phyloP scores from a whole-genome alignment of 2,888 invertebrate species.

The Nudaria mundana region DNA sequence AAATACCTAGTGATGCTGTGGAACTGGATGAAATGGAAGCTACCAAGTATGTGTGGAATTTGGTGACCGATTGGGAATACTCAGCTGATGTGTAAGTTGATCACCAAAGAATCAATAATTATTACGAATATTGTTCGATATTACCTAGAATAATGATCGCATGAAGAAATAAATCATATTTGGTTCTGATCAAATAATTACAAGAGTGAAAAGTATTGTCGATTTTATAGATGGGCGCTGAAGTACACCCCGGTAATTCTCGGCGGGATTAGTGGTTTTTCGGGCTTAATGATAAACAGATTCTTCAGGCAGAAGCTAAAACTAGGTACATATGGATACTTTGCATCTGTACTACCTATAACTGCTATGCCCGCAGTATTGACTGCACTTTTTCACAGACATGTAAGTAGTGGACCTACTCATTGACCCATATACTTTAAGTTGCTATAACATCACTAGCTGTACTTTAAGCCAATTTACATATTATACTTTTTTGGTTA shows the following conservation, averaged over 20 bases:
- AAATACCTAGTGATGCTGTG: constrained; percentile 83
- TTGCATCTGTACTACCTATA: constrained; percentile 83
- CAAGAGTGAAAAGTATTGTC: too few species aligned
- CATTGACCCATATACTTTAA: too few species aligned
- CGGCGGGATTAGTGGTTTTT: constrained; percentile 70
- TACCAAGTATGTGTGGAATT: constrained; percentile 78
- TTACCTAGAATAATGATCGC: too few species aligned
- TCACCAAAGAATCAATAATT: constrained; percentile 8
- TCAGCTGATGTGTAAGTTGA: constrained; percentile 81
- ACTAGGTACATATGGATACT: constrained; percentile 79
- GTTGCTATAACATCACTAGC: too few species aligned
- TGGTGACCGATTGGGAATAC: constrained; percentile 82
- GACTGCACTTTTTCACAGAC: constrained; percentile 78
- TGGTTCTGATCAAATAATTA: too few species aligned
- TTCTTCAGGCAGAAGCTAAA: constrained; percentile 83
- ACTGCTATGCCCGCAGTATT: constrained; percentile 81
- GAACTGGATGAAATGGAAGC: constrained; percentile 81
- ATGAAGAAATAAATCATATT: too few species aligned
- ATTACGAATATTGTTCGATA: too few species aligned
- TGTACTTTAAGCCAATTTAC: too few species aligned
- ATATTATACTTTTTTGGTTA: too few species aligned
- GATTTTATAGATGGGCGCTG: constrained; percentile 67
- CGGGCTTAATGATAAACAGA: constrained; percentile 82
- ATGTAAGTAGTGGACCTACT: too few species aligned
- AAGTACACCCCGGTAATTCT: constrained; percentile 75